phyloP scores from a whole-genome alignment of 2,888 invertebrate genomes.

The Venustoraphidia nigricollis region DNA sequence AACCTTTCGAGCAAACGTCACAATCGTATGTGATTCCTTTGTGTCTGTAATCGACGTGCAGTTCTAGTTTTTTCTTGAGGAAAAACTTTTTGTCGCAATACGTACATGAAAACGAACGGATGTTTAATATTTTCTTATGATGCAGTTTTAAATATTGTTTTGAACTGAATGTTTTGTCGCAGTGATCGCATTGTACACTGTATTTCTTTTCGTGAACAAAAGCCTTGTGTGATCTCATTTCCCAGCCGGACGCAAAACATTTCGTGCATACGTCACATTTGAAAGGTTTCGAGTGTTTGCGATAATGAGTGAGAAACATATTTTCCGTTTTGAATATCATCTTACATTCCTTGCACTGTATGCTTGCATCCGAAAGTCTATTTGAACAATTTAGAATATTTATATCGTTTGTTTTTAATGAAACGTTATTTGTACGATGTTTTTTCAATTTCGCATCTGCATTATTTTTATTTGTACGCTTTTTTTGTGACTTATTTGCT shows the following conservation, averaged over 20 bases:
- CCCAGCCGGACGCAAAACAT: slow-evolving; percentile 16
- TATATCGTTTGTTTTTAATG: too few relatives aligned
- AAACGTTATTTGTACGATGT: too few relatives aligned
- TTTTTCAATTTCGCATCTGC: too few relatives aligned
- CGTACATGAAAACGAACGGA: background rate
- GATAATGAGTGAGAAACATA: slow-evolving; percentile 1
- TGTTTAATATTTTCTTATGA: background rate
- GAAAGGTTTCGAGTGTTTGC: slow-evolving; percentile 12
- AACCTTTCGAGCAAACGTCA: slow-evolving; percentile 5
- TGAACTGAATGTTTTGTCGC: slow-evolving; percentile 1
- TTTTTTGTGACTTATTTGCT: too few relatives aligned
- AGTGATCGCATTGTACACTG: background rate
- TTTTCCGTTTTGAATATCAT: slow-evolving; percentile 3
- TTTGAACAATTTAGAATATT: too few relatives aligned
- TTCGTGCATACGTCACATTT: slow-evolving; percentile 15
- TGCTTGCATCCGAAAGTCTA: too few relatives aligned
- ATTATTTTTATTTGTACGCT: too few relatives aligned
- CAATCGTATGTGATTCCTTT: background rate
- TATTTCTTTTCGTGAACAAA: background rate
- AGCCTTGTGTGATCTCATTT: slow-evolving; percentile 14
- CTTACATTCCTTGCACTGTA: slow-evolving; percentile 4
- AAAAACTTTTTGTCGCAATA: slow-evolving; percentile 1
- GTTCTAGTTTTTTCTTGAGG: background rate
- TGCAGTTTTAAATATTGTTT: slow-evolving; percentile 2
- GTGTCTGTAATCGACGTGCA: slow-evolving; percentile 1